These are phyloP conservation scores for Desmodus rotundus DNA, from an alignment of 2,113 vertebrate species.

Conservation along the genomic window DNA sequence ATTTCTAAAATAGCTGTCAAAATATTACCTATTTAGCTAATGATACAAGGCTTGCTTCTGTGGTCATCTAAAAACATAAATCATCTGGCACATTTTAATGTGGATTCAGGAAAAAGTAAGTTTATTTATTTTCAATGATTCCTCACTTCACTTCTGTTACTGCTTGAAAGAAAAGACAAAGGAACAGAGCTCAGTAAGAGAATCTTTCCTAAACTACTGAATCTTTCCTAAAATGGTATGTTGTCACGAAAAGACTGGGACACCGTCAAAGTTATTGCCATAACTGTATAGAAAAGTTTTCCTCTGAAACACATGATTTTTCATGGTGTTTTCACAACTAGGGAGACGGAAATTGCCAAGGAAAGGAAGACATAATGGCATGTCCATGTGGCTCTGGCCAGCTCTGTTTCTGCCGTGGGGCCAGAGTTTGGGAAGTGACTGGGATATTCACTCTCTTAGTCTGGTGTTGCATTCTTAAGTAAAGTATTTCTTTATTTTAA, in stretches of 20 bases:
- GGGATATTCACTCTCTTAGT: background rate
- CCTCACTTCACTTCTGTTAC: background rate
- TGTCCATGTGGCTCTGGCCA: background rate
- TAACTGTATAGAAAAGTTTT: background rate
- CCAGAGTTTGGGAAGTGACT: background rate
- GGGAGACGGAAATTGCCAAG: background rate
- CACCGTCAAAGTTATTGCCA: background rate
- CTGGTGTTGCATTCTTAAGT: background rate
- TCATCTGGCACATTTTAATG: background rate
- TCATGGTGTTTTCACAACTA: background rate
- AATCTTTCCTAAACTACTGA: background rate
- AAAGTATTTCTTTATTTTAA: background rate
- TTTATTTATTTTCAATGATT: constrained; percentile 14
- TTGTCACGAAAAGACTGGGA: background rate
- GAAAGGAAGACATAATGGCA: background rate
- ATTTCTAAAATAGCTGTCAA: background rate
- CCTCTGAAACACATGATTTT: background rate
- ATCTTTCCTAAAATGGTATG: background rate
- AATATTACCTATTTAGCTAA: background rate
- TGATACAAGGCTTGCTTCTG: background rate
- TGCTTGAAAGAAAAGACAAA: background rate
- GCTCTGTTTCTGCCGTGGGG: background rate
- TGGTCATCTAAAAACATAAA: background rate
- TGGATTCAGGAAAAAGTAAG: background rate
- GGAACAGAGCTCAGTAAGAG: background rate